These are phyloP conservation scores for Crematogaster levior DNA, from an alignment of 2,888 invertebrate species.

Conservation along the genomic window DNA sequence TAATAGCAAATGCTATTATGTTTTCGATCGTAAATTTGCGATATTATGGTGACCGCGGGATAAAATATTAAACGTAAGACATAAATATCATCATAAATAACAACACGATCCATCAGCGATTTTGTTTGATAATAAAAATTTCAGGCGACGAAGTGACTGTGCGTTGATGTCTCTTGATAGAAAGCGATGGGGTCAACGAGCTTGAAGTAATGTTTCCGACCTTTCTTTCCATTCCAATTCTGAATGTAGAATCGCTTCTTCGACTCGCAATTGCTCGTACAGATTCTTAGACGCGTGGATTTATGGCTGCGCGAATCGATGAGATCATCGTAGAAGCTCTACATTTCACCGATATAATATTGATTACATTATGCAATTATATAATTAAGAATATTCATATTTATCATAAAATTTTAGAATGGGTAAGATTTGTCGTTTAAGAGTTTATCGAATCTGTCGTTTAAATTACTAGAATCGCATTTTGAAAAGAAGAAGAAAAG, in stretches of 20 bases:
- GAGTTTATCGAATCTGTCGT: not conserved
- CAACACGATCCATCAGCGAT: not conserved
- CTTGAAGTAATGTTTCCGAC: slow-evolving; percentile 35
- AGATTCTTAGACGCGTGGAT: not conserved
- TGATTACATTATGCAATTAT: not conserved
- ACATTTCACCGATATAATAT: not conserved
- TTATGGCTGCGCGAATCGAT: not conserved
- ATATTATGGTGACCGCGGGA: not conserved
- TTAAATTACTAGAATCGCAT: not conserved
- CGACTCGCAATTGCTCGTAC: slow-evolving; percentile 1
- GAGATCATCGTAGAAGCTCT: not conserved
- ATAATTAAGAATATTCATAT: not conserved
- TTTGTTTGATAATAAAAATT: slow-evolving; percentile 33
- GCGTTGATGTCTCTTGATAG: slow-evolving; percentile 40
- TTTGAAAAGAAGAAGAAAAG: not conserved
- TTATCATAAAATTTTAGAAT: not conserved
- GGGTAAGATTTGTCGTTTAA: not conserved
- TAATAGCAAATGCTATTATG: not conserved
- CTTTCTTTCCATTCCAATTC: slow-evolving; percentile 30
- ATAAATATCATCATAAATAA: slow-evolving; percentile 19
- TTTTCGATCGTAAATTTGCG: not conserved
- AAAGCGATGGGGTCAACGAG: slow-evolving; percentile 48
- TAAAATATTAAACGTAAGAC: not conserved
- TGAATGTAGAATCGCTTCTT: slow-evolving; percentile 30
- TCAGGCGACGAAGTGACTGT: slow-evolving; percentile 6